Evolutionary conservation across 2,113 vertebrate species (phyloP), one percentile per base, ranked within the genome.

Genomic region (Argyrosomus japonicus): DNA sequence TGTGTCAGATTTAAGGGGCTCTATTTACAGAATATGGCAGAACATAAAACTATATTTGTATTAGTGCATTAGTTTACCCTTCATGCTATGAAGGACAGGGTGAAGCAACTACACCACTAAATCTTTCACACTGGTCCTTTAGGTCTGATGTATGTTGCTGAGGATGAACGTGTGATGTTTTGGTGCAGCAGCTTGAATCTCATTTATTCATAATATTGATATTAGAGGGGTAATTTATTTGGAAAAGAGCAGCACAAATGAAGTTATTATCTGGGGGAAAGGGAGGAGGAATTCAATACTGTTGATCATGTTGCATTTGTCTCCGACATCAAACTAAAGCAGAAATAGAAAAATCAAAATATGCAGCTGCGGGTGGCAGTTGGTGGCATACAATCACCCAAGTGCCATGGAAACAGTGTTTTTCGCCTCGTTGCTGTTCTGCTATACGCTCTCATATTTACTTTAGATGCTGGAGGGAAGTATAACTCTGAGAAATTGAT

Each of bases 141-240:
- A 57, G 29, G 17, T 57, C 29, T 64, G 40, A 58, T 32, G 27
- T 48, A 14, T 0, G 2, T 18, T 53, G 51, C 50, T 43, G 36
- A 14, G n/a, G 21, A 27, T 62, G 5, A 68, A 68, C n/a, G 23
- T 45, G n/a, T 23, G n/a, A 57, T 19, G 54, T 68, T 25, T 60
- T 8, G 6, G 18, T 48, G 40, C 62, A 17, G 47, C 7, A 32
- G 29, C 29, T 4, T 61, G 6, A 19, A 67, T 71, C 23, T 65
- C 18, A 71, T 19, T 62, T 48, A 62, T 68, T 56, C 4, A 11
- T 50, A 13, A 48, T 62, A 72, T 63, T 58, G 25, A 50, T 68
- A 73, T 23, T 6, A 29, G 56, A 6, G 1, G 6, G 3, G 36
- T 56, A 0, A 68, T 79, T 36, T 61, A 40, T 61, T 36, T 45